Percentiles rank a stretch among this genome's conserved stretches.
Conservation (phyloP, 2,888 invertebrate species). For the Cabera pusaria region DNA sequence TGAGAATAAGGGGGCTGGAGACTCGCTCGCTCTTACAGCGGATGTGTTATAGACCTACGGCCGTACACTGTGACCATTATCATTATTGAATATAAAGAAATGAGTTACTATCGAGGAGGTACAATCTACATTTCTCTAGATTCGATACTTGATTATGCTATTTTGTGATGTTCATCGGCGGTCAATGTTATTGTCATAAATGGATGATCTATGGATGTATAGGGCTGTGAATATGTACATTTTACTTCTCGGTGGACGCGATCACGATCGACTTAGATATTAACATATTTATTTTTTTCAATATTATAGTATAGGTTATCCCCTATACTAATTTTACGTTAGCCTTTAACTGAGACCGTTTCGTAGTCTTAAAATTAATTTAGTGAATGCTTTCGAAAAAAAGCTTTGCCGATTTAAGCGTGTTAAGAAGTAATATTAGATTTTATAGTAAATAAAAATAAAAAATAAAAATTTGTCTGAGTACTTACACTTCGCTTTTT, state of each 20-base stretch:
- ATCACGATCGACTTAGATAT: conserved; percentile 41
- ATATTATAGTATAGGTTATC: conserved; percentile 36
- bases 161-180: conserved; percentile 37
- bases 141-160: no score
- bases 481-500: background rate
- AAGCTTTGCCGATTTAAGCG: background rate
- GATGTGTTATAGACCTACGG: no score
- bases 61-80: no score
- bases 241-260: conserved; percentile 50
- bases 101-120: no score
- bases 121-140: no score
- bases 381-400: conserved; percentile 22
- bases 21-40: no score
- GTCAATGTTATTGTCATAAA: no score
- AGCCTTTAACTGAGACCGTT: conserved; percentile 13
- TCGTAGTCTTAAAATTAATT: conserved; percentile 33
- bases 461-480: background rate
- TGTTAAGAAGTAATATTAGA: conserved; percentile 5
- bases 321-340: conserved; percentile 10
- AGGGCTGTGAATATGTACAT: conserved; percentile 77
- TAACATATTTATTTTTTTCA: conserved; percentile 54
- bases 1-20: no score
- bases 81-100: no score
- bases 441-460: conserved; percentile 1
- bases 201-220: no score